Conservation (phyloP, 2,113 vertebrate genomes). For the Okapia johnstoni region DNA sequence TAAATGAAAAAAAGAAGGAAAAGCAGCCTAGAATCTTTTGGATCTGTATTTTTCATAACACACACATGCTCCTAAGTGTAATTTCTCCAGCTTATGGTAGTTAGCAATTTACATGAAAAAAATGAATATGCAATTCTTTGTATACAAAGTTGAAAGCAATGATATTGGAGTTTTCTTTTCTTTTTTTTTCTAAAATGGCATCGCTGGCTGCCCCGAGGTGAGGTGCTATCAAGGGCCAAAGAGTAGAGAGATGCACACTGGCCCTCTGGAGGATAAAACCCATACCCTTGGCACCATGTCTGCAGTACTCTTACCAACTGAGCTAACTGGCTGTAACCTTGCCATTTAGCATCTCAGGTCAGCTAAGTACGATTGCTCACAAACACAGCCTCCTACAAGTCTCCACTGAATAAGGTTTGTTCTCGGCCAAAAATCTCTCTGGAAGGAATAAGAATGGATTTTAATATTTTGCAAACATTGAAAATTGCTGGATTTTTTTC, state of each 20-base stretch:
- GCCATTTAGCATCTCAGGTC: conserved; percentile 13
- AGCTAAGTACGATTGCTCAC: conserved; percentile 40
- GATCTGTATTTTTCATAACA: neutral
- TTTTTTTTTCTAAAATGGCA: neutral
- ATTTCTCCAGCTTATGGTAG: neutral
- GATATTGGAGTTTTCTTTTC: neutral
- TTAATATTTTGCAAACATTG: conserved; percentile 36
- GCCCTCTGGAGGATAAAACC: neutral
- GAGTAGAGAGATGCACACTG: neutral
- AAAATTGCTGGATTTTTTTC: neutral
- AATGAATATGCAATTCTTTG: neutral
- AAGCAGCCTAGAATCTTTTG: neutral
- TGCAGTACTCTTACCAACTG: neutral
- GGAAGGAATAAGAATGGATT: conserved; percentile 18
- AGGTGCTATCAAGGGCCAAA: conserved; percentile 4
- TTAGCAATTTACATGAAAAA: neutral
- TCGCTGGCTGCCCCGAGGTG: neutral
- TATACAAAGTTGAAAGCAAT: conserved; percentile 12
- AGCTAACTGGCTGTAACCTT: neutral
- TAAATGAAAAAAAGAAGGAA: neutral
- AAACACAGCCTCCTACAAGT: conserved; percentile 43
- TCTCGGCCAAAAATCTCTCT: neutral
- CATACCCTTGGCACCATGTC: neutral
- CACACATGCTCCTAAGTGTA: neutral
- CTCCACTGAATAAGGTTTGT: conserved; percentile 42